Conservation (phyloP, 2,113 vertebrate genomes). For the Orycteropus afer region DNA sequence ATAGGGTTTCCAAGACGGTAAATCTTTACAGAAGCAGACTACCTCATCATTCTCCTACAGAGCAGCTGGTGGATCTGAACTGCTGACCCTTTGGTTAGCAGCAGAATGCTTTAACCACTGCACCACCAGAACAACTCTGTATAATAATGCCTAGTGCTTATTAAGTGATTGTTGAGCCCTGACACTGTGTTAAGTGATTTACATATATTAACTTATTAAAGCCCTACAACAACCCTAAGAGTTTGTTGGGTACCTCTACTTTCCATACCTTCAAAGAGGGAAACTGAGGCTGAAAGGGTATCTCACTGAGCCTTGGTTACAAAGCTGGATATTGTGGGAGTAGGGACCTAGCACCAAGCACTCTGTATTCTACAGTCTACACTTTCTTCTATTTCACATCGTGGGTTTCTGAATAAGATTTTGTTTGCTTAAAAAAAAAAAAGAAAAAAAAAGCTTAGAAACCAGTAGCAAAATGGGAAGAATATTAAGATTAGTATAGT, state of each 20-base stretch:
- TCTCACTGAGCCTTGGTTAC: neutral
- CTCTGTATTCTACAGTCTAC: accelerated
- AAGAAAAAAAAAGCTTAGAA: too few species aligned
- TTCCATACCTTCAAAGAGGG: neutral
- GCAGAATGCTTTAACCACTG: too few species aligned
- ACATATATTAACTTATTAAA: neutral
- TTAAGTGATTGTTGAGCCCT: neutral
- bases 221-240: neutral
- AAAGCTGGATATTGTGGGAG: neutral
- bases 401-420: neutral
- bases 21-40: too few species aligned
- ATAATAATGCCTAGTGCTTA: neutral
- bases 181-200: neutral
- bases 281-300: neutral
- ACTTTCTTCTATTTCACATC: neutral
- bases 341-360: neutral
- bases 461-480: neutral
- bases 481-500: neutral
- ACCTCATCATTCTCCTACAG: too few species aligned
- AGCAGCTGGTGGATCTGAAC: too few species aligned
- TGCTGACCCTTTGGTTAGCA: too few species aligned
- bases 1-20: too few species aligned
- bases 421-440: neutral
- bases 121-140: too few species aligned
- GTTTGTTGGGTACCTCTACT: neutral